phyloP scores from a whole-genome alignment of 2,797 vertebrate species.

The Cyprinodon diabolis region DNA sequence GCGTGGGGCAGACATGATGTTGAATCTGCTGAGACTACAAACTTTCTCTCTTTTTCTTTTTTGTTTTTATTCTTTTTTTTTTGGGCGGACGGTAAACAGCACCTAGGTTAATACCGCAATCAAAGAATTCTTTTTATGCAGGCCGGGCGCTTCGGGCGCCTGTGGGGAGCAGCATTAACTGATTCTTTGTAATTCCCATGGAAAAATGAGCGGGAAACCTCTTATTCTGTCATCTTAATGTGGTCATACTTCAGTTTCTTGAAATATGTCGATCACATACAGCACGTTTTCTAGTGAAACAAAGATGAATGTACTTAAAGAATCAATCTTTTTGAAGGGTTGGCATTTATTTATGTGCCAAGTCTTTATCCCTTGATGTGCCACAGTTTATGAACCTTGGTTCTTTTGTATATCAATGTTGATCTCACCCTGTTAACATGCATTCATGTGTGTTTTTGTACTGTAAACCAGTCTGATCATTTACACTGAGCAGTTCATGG shows the following conservation, averaged over 20 bases:
- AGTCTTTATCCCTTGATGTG: too few relatives aligned
- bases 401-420: slow-evolving; percentile 2
- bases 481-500: slow-evolving; percentile 94
- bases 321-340: too few relatives aligned
- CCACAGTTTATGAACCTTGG: background rate
- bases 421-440: background rate
- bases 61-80: too few relatives aligned
- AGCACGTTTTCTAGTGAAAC: background rate
- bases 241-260: background rate
- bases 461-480: slow-evolving; percentile 86
- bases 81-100: too few relatives aligned
- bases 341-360: too few relatives aligned
- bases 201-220: background rate
- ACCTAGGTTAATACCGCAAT: too few relatives aligned
- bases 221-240: background rate
- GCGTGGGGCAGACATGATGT: too few relatives aligned
- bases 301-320: background rate
- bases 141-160: too few relatives aligned
- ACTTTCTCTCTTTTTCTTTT: too few relatives aligned
- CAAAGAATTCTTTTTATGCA: too few relatives aligned
- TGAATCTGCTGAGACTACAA: too few relatives aligned
- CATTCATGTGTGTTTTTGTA: slow-evolving; percentile 9
- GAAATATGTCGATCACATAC: background rate
- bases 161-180: too few relatives aligned
- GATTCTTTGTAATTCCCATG: background rate